Evolutionary conservation across 92 coral and sea anemone genomes (phyloP).

Genomic region (Pocillopora grandis): DNA sequence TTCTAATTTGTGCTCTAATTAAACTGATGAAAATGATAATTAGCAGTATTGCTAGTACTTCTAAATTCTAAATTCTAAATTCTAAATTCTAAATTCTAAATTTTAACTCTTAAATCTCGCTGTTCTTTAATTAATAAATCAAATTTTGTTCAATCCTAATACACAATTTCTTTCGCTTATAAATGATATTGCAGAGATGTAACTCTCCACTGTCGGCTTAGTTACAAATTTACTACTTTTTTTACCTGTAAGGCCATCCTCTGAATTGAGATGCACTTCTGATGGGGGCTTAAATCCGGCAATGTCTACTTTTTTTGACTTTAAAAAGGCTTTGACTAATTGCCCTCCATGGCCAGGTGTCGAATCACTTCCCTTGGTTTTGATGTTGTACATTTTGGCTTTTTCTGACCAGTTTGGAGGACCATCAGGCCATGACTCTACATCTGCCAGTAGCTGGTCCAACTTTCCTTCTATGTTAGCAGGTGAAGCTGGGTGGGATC

Average conservation of each 20-base stretch:
- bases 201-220: too few species aligned
- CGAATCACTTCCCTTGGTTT: neutral
- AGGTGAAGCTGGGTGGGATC: slow-evolving; percentile 28
- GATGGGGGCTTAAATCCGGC: neutral
- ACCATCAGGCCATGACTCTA: slow-evolving; percentile 9
- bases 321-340: slow-evolving; percentile 21
- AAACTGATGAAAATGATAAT: too few species aligned
- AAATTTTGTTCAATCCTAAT: too few species aligned
- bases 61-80: too few species aligned
- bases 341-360: slow-evolving; percentile 41
- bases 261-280: neutral
- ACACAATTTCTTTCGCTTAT: too few species aligned
- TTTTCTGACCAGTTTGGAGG: slow-evolving; percentile 35
- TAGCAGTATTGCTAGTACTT: too few species aligned
- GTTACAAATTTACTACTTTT: neutral
- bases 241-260: neutral
- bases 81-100: too few species aligned
- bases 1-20: too few species aligned
- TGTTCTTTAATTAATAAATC: too few species aligned
- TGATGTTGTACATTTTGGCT: slow-evolving; percentile 39
- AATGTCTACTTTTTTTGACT: slow-evolving; percentile 21
- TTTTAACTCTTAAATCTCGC: too few species aligned
- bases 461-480: slow-evolving; percentile 20
- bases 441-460: slow-evolving; percentile 6
- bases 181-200: too few species aligned